Base-by-base conservation (phyloP, 1,140 invertebrate species). In the Drosophila kikkawai region DNA sequence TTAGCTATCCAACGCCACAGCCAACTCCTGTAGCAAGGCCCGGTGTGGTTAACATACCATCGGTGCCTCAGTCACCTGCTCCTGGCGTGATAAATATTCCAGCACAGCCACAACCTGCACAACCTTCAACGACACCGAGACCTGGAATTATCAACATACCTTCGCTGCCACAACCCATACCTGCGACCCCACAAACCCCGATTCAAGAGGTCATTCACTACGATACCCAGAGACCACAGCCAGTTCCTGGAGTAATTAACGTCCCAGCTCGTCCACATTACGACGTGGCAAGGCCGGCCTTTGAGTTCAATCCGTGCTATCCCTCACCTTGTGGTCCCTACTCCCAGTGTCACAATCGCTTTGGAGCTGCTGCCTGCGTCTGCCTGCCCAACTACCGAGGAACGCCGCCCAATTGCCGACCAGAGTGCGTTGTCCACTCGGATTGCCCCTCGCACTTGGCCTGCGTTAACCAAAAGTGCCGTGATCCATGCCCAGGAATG, bases 401-500 rank as follows among this genome's bases (percentile, higher is more conserved):
- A 53, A 96, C 97, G 91, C 96, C 96, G 12, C 96, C 96, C 84
- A 95, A 95, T 29, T 97, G 96, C 85, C 93, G 95, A 76, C 95
- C 95, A 3, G 95, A 96, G 91, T 96, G 95, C 77, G 83, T 95
- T 0, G 91, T 94, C 79, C 93, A 95, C 67, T 95, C 96, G 5
- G 96, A 97, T 93, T 97, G 96, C 88, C 94, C 95, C 13, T 93
- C 94, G n/a, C 95, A 95, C 86, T 94, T 94, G 34, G 96, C 97
- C 75, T 97, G 97, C 82, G 93, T 96, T 13, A 96, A 96, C 87
- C 96, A 97, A 79, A 97, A 97, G 93, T 98, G 97, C 83, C 93
- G 95, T 17, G 95, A 97, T 93, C 96, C 96, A 15, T 97, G 97
- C 69, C 94, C 95, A 39, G 96, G 95, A 59, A 95, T 95, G 3